Evolutionary conservation across 92 coral and sea anemone genomes (phyloP), one percentile per base, ranked within the genome.

Genomic region (Porites lobata): DNA sequence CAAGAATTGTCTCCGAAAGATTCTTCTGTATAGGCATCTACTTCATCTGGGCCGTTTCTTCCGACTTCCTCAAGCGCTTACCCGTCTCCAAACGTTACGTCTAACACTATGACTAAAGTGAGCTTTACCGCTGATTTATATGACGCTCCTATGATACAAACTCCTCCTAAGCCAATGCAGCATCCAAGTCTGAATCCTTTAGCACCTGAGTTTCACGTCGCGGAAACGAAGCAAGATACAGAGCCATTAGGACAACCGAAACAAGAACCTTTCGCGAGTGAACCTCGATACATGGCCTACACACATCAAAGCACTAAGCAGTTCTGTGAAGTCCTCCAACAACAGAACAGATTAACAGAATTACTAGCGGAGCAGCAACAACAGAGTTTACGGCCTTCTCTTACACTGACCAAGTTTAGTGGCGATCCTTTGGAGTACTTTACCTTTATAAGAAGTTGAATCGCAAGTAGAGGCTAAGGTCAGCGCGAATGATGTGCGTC

Each of bases 391-490:
- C 57, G 88, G 4, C 94, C 94, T 6, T n/a, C 75, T n/a, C 77
- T 92, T 1, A 70, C 78, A 24, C 72, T 88, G 81, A 17, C 92
- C 47, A 83, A 56, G 18, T 88, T 92, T 22, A 47, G 87, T 54
- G 85, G 91, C 26, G 92, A 92, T 79, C 90, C 94, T 8, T 75
- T 79, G 32, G 90, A 91, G 54, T 87, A 74, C 57, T 22, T 57
- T 17, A 84, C 83, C 0, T 88, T 88, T 24, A 71, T 72, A 0
- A 67, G 83, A 75, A 72, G 69, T n/a, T 78, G 91, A 82, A 20
- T 82, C 90, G 8, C 92, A 87, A 57, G 77, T 91, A 21, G 69
- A 90, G 18, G 24, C 69, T 17, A 67, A 73, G 51, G 58, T 88
- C 21, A 64, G 66, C 24, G 54, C 77, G 24, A 50, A 21, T 52